phyloP scores from a whole-genome alignment of 1,140 invertebrate species.

The Tachypleus tridentatus region DNA sequence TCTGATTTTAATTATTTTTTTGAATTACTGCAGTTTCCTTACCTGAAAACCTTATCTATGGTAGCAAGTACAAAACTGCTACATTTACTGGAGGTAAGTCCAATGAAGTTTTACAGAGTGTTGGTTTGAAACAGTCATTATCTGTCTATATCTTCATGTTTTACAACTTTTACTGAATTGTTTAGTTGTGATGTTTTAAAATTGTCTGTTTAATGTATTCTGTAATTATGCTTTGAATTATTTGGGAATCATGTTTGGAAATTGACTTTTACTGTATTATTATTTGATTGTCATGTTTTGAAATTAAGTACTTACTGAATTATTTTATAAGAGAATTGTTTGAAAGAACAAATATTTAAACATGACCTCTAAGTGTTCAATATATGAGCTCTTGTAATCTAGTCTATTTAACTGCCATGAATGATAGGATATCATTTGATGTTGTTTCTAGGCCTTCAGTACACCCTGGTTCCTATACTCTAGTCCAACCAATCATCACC shows the following conservation, averaged over 20 bases:
- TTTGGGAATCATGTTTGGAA: neutral
- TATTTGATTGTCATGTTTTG: too few relatives aligned
- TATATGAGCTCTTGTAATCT: too few relatives aligned
- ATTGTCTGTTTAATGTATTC: neutral
- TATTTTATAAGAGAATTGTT: too few relatives aligned
- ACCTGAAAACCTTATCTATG: constrained; percentile 98
- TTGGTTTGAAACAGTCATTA: neutral
- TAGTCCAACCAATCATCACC: constrained; percentile 88
- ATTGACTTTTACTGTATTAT: neutral
- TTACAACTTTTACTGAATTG: too few relatives aligned
- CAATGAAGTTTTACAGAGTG: neutral
- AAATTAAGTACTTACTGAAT: too few relatives aligned
- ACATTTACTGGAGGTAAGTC: constrained; percentile 72
- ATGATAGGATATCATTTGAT: too few relatives aligned
- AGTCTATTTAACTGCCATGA: too few relatives aligned
- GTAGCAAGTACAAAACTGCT: constrained; percentile 94
- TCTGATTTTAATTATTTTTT: constrained; percentile 12
- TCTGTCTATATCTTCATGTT: neutral
- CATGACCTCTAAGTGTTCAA: too few relatives aligned
- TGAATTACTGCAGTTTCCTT: constrained; percentile 66
- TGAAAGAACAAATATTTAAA: too few relatives aligned
- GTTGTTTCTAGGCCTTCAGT: constrained; percentile 63
- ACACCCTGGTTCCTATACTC: constrained; percentile 99
- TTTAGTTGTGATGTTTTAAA: too few relatives aligned
- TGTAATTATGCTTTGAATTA: neutral